Evolutionary conservation across 2,113 vertebrate species (phyloP).

Genomic region (Xerus inauris): DNA sequence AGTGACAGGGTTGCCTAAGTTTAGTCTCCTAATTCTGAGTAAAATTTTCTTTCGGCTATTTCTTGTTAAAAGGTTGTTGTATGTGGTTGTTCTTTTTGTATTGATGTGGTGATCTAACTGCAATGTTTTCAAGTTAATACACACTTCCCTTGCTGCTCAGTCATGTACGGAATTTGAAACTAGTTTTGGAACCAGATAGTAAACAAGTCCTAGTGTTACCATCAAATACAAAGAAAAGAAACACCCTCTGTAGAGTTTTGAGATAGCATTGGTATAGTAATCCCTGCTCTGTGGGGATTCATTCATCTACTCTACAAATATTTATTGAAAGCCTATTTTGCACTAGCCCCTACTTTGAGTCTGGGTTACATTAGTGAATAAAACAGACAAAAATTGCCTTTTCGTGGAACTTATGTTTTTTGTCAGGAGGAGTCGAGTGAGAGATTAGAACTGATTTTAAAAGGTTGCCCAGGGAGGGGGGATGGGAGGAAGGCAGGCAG

Average conservation of each 20-base stretch:
- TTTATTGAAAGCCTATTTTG: not conserved
- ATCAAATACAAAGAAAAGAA: slow-evolving; percentile 38
- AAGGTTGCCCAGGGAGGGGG: not conserved
- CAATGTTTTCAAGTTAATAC: not conserved
- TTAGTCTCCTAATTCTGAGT: not conserved
- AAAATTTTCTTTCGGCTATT: not conserved
- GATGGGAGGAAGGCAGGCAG: not conserved
- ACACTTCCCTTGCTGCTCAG: slow-evolving; percentile 20
- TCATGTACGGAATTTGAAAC: not conserved
- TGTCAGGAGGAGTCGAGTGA: not conserved
- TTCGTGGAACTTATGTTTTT: not conserved
- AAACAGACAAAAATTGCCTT: not conserved
- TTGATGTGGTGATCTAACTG: not conserved
- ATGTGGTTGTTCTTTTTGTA: not conserved
- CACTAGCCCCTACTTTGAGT: not conserved
- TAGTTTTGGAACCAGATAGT: not conserved
- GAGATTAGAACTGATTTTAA: not conserved
- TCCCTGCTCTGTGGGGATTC: not conserved
- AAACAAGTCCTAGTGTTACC: not conserved
- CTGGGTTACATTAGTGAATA: not conserved
- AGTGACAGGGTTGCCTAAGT: not conserved
- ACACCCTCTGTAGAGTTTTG: not conserved
- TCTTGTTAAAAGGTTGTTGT: not conserved
- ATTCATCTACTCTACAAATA: not conserved
- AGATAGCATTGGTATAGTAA: not conserved